Evolutionary conservation across 1,140 invertebrate genomes (phyloP).

Genomic region (Aphaenogaster ashmeadi): DNA sequence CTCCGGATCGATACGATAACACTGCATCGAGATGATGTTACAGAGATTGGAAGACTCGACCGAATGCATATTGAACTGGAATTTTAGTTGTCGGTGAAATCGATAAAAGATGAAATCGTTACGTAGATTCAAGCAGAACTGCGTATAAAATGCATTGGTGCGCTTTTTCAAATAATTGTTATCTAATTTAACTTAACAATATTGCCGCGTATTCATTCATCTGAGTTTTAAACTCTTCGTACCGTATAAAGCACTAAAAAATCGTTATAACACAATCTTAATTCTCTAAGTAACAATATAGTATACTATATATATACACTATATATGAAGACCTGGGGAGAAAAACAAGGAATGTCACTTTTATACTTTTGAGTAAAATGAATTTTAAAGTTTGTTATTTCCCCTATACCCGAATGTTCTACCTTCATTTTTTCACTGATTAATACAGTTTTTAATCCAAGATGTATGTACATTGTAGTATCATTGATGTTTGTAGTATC

Average conservation of each 20-base stretch:
- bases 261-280: neutral
- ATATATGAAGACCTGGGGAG: too few relatives aligned
- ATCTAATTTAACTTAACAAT: constrained; percentile 3
- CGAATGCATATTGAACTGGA: constrained; percentile 41
- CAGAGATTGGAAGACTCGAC: constrained; percentile 51
- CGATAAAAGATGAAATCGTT: constrained; percentile 4
- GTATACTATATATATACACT: too few relatives aligned
- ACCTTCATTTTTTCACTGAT: too few relatives aligned
- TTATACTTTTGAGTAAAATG: too few relatives aligned
- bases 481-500: too few relatives aligned
- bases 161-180: neutral
- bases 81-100: constrained; percentile 4
- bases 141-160: neutral
- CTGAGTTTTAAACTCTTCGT: neutral
- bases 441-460: too few relatives aligned
- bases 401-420: too few relatives aligned
- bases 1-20: constrained; percentile 37
- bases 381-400: too few relatives aligned
- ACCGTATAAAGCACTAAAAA: neutral
- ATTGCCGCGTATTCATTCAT: neutral
- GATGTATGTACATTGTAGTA: neutral
- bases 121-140: neutral
- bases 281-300: neutral
- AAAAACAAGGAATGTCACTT: too few relatives aligned
- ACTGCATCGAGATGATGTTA: constrained; percentile 45